Percentiles rank a stretch among this genome's conserved stretches.
These are phyloP conservation scores for Glaucomys volans DNA, from an alignment of 2,113 vertebrate species.

Conservation along the genomic window DNA sequence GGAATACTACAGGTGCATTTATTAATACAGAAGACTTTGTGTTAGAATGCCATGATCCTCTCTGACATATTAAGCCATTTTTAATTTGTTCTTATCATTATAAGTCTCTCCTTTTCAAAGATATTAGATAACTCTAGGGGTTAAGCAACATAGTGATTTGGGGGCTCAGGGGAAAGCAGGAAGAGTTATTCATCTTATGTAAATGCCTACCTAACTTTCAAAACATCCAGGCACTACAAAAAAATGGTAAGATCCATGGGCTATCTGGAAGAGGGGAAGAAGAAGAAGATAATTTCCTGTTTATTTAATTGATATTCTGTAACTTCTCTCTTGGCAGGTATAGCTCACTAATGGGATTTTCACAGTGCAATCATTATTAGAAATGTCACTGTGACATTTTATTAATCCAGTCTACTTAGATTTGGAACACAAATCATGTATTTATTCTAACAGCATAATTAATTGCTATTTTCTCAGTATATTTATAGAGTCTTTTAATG, in stretches of 20 bases:
- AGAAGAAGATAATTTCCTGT: slow-evolving; percentile 81
- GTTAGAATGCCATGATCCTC: slow-evolving; percentile 76
- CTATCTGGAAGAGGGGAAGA: slow-evolving; percentile 49
- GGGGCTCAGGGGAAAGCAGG: background rate
- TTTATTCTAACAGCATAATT: slow-evolving; percentile 78
- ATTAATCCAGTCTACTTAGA: slow-evolving; percentile 83
- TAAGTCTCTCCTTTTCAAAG: slow-evolving; percentile 69
- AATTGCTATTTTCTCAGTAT: slow-evolving; percentile 35
- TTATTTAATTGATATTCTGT: slow-evolving; percentile 84
- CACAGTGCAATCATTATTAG: slow-evolving; percentile 79
- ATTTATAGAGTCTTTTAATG: background rate
- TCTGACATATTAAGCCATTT: slow-evolving; percentile 84
- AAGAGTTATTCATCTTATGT: slow-evolving; percentile 60
- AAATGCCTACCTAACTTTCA: slow-evolving; percentile 57
- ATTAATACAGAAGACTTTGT: slow-evolving; percentile 60
- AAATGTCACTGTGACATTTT: slow-evolving; percentile 84
- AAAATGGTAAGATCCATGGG: slow-evolving; percentile 7
- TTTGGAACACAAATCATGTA: slow-evolving; percentile 77
- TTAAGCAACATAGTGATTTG: slow-evolving; percentile 75
- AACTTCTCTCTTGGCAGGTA: slow-evolving; percentile 81
- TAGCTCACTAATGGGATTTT: slow-evolving; percentile 80
- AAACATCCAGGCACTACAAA: background rate
- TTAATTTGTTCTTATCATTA: slow-evolving; percentile 83
- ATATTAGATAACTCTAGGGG: slow-evolving; percentile 71
- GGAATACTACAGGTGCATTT: slow-evolving; percentile 79